Base-by-base conservation (phyloP, 1,140 invertebrate species). In the Macrobrachium nipponense region DNA sequence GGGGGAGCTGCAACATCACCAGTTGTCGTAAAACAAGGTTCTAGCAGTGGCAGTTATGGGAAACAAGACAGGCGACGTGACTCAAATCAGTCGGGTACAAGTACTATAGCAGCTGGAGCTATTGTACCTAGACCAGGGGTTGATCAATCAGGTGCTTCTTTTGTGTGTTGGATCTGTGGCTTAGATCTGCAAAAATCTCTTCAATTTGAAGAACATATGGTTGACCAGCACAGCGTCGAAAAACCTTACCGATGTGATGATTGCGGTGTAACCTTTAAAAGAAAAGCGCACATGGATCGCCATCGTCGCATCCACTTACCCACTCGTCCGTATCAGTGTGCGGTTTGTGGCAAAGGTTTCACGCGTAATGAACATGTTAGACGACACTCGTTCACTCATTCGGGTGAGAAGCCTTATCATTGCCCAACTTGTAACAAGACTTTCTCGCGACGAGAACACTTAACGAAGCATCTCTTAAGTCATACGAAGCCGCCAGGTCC, bases 351-450 rank as follows among this genome's bases (percentile, higher is more conserved):
- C 12, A 95, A 95, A 91, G 97, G 96, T 0, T 97, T 97, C 90
- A 97, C 97, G 12, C 89, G 89, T 11, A 88, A 88, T 82, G 89
- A 89, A 61, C 89, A 89, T 68, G 87, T 89, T 23, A 82, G 88
- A 5, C 86, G 89, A 5, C 89, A 89, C 81, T 82, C 88, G 58
- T 88, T 88, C 75, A 89, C 89, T 14, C 89, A 89, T 78, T 87
- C 89, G 61, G 88, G 96, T 1, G 96, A 97, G 92, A 97, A 97
- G 90, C 96, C 96, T 0, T 98, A 97, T 90, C 95, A 97, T 17
- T 98, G 97, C 90, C 95, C 96, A 87, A 93, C 94, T 17, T 89
- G 89, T 79, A 82, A 79, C 68, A 88, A 89, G 78, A 87, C 85
- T 27, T 89, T 89, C 84, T 87, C 85, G 6, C 64, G 87, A 79